phyloP scores from a whole-genome alignment of 2,113 vertebrate genomes.

The Oreocharis arfaki region DNA sequence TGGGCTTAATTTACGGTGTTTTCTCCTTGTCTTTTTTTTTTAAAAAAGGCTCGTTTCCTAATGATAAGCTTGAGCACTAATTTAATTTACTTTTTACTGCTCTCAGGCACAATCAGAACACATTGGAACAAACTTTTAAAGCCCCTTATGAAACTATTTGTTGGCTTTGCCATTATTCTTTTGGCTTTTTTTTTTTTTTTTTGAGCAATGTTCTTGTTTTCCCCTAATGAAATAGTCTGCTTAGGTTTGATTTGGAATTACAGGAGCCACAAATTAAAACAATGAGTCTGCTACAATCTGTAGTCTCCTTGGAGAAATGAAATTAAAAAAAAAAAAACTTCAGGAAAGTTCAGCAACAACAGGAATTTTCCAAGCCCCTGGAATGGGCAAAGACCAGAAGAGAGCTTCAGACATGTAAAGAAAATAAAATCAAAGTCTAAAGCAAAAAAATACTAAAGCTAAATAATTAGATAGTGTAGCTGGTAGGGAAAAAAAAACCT shows the following conservation, averaged over 20 bases:
- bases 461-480: not conserved
- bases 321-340: not conserved
- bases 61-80: conserved; percentile 38
- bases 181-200: not conserved
- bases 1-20: conserved; percentile 20
- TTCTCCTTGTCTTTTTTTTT: not conserved
- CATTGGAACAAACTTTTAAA: conserved; percentile 15
- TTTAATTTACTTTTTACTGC: conserved; percentile 51
- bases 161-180: not conserved
- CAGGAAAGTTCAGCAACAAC: not conserved
- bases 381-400: not conserved
- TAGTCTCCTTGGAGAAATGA: not conserved
- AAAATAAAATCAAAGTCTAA: not conserved
- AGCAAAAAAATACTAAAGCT: not conserved
- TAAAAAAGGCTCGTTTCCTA: not conserved
- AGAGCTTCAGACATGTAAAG: not conserved
- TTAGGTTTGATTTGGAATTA: conserved; percentile 59
- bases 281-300: not conserved
- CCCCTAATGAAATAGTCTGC: conserved; percentile 23
- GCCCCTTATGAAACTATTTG: not conserved
- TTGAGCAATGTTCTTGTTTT: not conserved
- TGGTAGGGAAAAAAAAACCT: not conserved
- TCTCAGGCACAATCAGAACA: not conserved
- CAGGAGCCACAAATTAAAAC: conserved; percentile 48
- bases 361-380: not conserved